Percentiles rank a stretch among this genome's conserved stretches.
These are phyloP conservation scores for Mormyrus hasselquistii DNA, from an alignment of 2,797 vertebrate genomes.

Conservation along the genomic window DNA sequence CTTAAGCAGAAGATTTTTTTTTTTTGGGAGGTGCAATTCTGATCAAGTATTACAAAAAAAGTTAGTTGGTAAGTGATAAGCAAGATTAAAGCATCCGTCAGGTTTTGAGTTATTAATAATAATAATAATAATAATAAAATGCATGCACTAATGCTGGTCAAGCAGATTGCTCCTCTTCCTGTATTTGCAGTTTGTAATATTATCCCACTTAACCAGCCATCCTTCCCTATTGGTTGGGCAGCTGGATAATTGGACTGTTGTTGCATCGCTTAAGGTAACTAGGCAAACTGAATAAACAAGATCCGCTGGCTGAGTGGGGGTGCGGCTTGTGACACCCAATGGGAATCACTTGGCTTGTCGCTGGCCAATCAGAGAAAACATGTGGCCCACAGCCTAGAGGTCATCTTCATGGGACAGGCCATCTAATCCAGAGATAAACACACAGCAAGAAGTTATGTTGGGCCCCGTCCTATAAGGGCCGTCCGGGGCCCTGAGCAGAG, in stretches of 20 bases:
- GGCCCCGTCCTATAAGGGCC: slow-evolving; percentile 36
- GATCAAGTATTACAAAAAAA: not conserved
- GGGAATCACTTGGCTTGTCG: not conserved
- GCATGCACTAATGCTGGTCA: not conserved
- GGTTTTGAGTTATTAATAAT: not conserved
- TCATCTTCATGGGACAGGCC: not conserved
- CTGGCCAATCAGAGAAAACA: not conserved
- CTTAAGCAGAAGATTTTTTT: not conserved
- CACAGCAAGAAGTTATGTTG: not conserved
- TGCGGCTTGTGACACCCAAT: not conserved
- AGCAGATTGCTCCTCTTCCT: not conserved
- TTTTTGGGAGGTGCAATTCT: not conserved
- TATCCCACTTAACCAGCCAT: not conserved
- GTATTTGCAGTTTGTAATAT: not conserved
- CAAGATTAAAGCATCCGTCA: not conserved
- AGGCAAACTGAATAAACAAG: not conserved
- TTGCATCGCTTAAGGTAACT: not conserved
- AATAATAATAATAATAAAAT: not conserved
- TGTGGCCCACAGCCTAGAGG: not conserved
- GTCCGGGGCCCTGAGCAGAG: slow-evolving; percentile 28
- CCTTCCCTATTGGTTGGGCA: not conserved
- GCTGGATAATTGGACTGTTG: not conserved
- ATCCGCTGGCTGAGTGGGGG: not conserved
- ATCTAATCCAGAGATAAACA: not conserved
- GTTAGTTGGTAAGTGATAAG: not conserved